These are phyloP conservation scores for Hylyphantes graminicola DNA, from an alignment of 1,140 invertebrate genomes.

Conservation along the genomic window DNA sequence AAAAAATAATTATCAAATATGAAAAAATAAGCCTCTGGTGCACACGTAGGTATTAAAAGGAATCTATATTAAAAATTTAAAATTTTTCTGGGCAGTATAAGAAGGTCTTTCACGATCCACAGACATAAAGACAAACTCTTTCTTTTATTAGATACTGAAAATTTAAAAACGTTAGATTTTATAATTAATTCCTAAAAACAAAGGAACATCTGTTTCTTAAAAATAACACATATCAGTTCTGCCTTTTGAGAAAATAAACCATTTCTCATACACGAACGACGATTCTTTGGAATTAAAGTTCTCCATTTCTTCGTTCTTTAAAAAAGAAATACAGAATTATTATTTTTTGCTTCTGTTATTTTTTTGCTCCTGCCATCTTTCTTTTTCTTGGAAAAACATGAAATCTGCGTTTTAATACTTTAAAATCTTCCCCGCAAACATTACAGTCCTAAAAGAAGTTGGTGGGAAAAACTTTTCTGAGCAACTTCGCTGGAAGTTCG, in stretches of 20 bases:
- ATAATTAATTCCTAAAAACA: no score
- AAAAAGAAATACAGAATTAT: slow-evolving; percentile 18
- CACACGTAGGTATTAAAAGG: no score
- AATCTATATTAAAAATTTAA: no score
- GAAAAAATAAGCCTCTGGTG: no score
- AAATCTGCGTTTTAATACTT: slow-evolving; percentile 40
- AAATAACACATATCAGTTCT: no score
- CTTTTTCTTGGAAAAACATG: background rate
- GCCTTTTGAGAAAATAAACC: slow-evolving; percentile 17
- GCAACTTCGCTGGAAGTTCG: slow-evolving; percentile 7
- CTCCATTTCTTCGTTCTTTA: slow-evolving; percentile 3
- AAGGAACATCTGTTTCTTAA: no score
- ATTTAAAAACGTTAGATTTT: no score
- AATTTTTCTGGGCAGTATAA: no score
- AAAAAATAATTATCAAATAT: no score
- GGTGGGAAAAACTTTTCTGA: slow-evolving; percentile 16
- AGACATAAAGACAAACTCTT: no score
- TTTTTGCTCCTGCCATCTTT: background rate
- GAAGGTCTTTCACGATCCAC: no score
- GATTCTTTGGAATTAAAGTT: slow-evolving; percentile 38
- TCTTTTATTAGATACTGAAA: no score
- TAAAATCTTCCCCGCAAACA: slow-evolving; percentile 37
- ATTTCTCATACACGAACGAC: slow-evolving; percentile 21
- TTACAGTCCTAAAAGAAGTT: slow-evolving; percentile 5
- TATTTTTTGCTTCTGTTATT: background rate